Conservation (phyloP, 2,888 invertebrate species). For the Cylindroiulus punctatus region DNA sequence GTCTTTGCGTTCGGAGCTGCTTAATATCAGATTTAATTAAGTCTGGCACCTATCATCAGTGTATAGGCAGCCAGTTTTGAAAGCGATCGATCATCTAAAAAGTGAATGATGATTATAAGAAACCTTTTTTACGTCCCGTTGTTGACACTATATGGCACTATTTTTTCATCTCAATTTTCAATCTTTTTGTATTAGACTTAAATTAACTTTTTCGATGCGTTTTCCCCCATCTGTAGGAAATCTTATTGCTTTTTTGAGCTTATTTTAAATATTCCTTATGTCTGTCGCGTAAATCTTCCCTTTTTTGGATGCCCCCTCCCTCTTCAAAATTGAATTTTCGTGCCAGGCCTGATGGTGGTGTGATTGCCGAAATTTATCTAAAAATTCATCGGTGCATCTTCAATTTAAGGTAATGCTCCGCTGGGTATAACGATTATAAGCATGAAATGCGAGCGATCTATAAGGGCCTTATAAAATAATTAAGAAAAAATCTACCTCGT, state of each 20-base stretch:
- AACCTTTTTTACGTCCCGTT: background rate
- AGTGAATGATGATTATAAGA: constrained; percentile 29
- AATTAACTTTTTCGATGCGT: background rate
- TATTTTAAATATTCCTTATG: background rate
- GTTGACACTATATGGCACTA: background rate
- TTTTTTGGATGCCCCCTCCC: background rate
- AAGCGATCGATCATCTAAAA: constrained; percentile 19
- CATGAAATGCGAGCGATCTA: background rate
- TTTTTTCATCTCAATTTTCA: background rate
- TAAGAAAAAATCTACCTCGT: background rate
- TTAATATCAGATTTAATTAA: constrained; percentile 45
- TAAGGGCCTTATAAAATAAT: constrained; percentile 39
- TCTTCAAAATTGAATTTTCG: constrained; percentile 6
- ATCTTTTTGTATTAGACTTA: background rate
- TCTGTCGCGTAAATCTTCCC: too few species aligned
- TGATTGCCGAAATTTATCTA: constrained; percentile 5
- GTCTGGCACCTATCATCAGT: constrained; percentile 40
- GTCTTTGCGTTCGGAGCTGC: background rate
- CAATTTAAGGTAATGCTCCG: constrained; percentile 11
- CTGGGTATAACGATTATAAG: constrained; percentile 21
- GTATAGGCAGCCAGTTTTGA: constrained; percentile 37
- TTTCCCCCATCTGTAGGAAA: background rate
- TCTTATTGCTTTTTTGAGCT: constrained; percentile 34
- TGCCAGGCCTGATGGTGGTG: background rate
- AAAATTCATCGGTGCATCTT: constrained; percentile 15